Evolutionary conservation across 2,888 invertebrate genomes (phyloP).

Genomic region (Stenoptilia bipunctidactyla): DNA sequence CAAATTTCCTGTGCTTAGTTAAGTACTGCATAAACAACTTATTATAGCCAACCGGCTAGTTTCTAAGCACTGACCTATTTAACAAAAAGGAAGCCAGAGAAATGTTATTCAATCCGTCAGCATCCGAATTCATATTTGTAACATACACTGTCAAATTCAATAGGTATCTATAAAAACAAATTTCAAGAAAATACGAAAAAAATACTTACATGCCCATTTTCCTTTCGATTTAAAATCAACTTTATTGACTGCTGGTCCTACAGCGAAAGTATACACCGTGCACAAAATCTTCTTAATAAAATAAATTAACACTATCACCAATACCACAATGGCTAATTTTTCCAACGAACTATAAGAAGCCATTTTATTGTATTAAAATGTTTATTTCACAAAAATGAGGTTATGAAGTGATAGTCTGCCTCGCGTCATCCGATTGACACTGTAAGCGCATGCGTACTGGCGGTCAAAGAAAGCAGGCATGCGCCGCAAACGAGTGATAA

Average conservation of each 20-base stretch:
- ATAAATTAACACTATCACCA: conserved; percentile 35
- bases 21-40: too few relatives aligned
- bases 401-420: conserved; percentile 38
- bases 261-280: conserved; percentile 42
- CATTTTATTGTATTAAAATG: conserved; percentile 25
- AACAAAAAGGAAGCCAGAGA: too few relatives aligned
- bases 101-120: too few relatives aligned
- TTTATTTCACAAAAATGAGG: conserved; percentile 24
- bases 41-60: too few relatives aligned
- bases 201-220: conserved; percentile 83
- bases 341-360: conserved; percentile 38
- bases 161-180: too few relatives aligned
- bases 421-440: conserved; percentile 27
- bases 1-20: too few relatives aligned
- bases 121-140: too few relatives aligned
- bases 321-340: conserved; percentile 54
- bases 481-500: conserved; percentile 22
- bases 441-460: conserved; percentile 50
- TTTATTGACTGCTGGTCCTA: conserved; percentile 69
- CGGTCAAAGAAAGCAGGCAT: conserved; percentile 53
- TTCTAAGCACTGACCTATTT: too few relatives aligned
- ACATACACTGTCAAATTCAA: too few relatives aligned
- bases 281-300: conserved; percentile 28
- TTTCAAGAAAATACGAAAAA: too few relatives aligned
- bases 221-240: conserved; percentile 78